These are phyloP conservation scores for Epinotia ramella DNA, from an alignment of 2,888 invertebrate genomes.

Conservation along the genomic window DNA sequence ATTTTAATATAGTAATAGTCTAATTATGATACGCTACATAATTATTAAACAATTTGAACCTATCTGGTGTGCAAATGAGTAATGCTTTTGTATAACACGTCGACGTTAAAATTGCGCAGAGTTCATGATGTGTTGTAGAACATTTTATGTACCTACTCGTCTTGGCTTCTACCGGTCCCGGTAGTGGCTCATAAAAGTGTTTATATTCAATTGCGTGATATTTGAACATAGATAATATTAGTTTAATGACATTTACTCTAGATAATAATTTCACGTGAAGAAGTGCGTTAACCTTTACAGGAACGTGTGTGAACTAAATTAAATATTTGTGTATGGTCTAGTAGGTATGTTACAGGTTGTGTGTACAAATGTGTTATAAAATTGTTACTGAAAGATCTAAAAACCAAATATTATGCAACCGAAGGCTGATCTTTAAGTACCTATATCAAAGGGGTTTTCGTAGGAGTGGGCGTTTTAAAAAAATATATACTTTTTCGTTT, in stretches of 20 bases:
- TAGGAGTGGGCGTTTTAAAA: no score
- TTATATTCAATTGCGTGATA: not conserved
- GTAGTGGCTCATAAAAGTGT: not conserved
- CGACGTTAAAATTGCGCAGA: no score
- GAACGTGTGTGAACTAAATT: slow-evolving; percentile 16
- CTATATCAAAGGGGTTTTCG: no score
- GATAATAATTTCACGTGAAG: slow-evolving; percentile 32
- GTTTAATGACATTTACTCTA: slow-evolving; percentile 20
- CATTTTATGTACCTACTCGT: not conserved
- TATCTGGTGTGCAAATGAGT: not conserved
- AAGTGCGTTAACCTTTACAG: slow-evolving; percentile 28
- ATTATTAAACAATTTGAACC: slow-evolving; percentile 15
- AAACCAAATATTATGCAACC: no score
- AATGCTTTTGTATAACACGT: not conserved
- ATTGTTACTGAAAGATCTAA: not conserved
- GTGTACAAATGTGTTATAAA: not conserved
- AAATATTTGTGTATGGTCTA: slow-evolving; percentile 17
- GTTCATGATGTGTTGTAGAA: not conserved
- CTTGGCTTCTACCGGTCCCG: not conserved
- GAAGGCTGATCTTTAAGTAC: no score
- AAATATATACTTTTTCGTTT: no score
- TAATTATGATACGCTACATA: slow-evolving; percentile 21
- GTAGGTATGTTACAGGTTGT: not conserved
- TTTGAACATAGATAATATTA: slow-evolving; percentile 32
- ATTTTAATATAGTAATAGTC: slow-evolving; percentile 20